Conservation (phyloP, 2,888 invertebrate genomes). For the Lampropteryx suffumata region DNA sequence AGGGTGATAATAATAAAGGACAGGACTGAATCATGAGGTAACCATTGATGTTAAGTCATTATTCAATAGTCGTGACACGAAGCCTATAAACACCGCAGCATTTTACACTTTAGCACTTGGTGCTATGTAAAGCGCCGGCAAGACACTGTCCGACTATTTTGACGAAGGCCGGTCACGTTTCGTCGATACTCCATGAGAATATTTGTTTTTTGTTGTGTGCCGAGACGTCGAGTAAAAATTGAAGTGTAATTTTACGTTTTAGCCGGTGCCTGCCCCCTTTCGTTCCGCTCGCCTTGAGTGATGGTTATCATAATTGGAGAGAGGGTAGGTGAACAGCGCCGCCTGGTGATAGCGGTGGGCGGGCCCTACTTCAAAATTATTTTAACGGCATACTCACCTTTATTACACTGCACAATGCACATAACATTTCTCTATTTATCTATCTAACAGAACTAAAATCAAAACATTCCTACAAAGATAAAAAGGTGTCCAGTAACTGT, state of each 20-base stretch:
- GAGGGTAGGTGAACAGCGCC: conserved; percentile 75
- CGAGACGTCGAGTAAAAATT: conserved; percentile 77
- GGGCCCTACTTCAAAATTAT: conserved; percentile 57
- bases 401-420: conserved; percentile 6
- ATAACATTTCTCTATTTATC: not conserved
- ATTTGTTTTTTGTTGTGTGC: conserved; percentile 81
- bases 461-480: conserved; percentile 42
- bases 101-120: conserved; percentile 82
- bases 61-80: conserved; percentile 79
- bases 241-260: conserved; percentile 82
- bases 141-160: conserved; percentile 80
- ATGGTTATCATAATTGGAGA: conserved; percentile 82
- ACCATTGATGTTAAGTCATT: conserved; percentile 53
- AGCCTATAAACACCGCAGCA: conserved; percentile 75
- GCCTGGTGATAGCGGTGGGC: conserved; percentile 66
- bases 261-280: conserved; percentile 81
- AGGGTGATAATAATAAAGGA: too few relatives aligned
- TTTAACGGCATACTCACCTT: conserved; percentile 41
- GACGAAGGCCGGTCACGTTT: conserved; percentile 82
- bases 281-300: conserved; percentile 82
- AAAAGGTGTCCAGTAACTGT: conserved; percentile 62
- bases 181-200: conserved; percentile 82
- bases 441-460: conserved; percentile 26
- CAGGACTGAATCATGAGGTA: too few relatives aligned
- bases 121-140: conserved; percentile 73